Percentiles rank a stretch among this genome's conserved stretches.
Conservation (phyloP, 2,797 vertebrate species). For the Pseudopleuronectes americanus region DNA sequence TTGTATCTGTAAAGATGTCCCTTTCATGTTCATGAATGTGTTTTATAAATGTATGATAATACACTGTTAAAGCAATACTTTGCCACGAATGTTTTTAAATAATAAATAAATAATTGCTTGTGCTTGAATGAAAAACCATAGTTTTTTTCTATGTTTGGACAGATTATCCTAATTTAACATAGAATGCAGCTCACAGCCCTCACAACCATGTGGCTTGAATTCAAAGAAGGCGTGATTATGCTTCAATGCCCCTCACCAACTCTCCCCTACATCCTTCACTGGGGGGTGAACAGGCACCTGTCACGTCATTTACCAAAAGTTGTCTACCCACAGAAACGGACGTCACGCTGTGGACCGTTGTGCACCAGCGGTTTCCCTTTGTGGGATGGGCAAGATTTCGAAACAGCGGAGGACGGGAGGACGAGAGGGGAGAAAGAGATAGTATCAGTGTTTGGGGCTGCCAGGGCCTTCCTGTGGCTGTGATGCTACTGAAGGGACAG, state of each 20-base stretch:
- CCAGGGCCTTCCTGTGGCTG: constrained; percentile 86
- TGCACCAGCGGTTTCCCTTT: constrained; percentile 81
- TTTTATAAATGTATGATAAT: constrained; percentile 8
- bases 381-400: constrained; percentile 84
- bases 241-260: background rate
- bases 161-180: background rate
- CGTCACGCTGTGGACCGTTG: constrained; percentile 74
- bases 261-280: constrained; percentile 20
- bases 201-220: constrained; percentile 2
- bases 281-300: constrained; percentile 50
- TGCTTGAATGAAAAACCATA: background rate
- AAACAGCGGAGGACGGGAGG: constrained; percentile 79
- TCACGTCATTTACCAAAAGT: constrained; percentile 60
- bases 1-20: background rate
- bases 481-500: constrained; percentile 73
- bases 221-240: background rate
- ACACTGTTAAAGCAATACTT: constrained; percentile 10
- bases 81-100: constrained; percentile 17
- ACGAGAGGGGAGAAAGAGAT: constrained; percentile 78
- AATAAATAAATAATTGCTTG: constrained; percentile 46
- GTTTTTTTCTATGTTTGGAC: background rate
- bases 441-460: constrained; percentile 80
- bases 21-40: constrained; percentile 3
- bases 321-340: constrained; percentile 81
- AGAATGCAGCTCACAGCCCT: background rate